Base-by-base conservation (phyloP, 2,888 invertebrate species). In the Drosophila pegasa region DNA sequence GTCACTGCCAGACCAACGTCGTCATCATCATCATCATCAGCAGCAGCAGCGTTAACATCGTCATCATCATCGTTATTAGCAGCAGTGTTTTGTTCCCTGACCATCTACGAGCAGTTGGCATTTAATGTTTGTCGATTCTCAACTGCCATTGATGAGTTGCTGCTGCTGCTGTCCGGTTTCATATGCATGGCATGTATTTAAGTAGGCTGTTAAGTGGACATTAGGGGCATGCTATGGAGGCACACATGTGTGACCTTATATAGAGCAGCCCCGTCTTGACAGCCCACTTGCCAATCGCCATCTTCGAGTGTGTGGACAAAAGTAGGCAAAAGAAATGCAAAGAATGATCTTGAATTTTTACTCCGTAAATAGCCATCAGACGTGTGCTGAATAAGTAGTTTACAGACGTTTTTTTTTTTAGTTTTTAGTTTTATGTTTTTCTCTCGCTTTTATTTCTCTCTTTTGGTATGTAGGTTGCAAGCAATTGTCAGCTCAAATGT, bases 121-220 rank as follows among this genome's bases (percentile, higher is more conserved):
- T 77, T 77, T 67, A 64, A 65, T 56, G 59, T 52, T 40, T 43
- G 31, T 56, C 33, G 77, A 60, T 75, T 64, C 69, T 71, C 52
- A 50, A 56, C 62, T 63, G 51, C 56, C 64, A 78, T 82, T 80
- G 81, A 75, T 71, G 78, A 81, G 64, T 47, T 69, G 33, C 38
- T 33, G 37, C 25, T 60, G 20, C 40, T 51, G 54, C 52, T 56
- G 38, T 40, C 47, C 79, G 79, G 76, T 66, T 86, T 81, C 62
- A 71, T 76, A 87, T 78, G 88, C 86, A 85, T 63, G 86, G 68
- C 80, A 82, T 82, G 82, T 85, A 65, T 85, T 87, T 77, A 87
- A 87, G 86, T 85, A 85, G 88, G 86, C 86, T 76, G 86, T 70
- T 79, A 82, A 87, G 88, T 87, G 86, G 82, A 82, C 88, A 85